phyloP scores from a whole-genome alignment of 35 echinoderm and acorn worm genomes.

The Ophioderma brevispina region DNA sequence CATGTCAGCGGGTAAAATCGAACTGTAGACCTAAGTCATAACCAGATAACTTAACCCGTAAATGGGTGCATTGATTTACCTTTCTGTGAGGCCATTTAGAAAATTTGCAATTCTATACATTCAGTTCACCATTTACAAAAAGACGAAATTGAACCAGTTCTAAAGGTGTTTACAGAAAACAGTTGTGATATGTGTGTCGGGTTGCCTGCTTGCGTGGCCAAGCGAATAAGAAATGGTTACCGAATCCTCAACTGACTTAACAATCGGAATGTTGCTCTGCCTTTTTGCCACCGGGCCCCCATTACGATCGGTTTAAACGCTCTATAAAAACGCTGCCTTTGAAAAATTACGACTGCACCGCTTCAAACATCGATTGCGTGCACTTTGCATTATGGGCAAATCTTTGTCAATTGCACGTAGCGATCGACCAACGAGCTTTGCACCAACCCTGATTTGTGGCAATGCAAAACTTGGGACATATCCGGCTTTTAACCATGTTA shows the following conservation, averaged over 20 bases:
- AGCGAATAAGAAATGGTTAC: background rate
- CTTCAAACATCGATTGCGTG: background rate
- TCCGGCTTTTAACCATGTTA: slow-evolving; percentile 10
- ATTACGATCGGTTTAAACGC: background rate
- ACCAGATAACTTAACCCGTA: slow-evolving; percentile 9
- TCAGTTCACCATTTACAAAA: background rate
- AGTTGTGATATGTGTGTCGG: background rate
- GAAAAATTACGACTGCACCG: too few relatives aligned
- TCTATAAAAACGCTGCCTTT: too few relatives aligned
- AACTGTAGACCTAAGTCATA: slow-evolving; percentile 3
- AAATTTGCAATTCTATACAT: slow-evolving; percentile 15
- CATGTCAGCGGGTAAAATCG: background rate
- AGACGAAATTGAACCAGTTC: background rate
- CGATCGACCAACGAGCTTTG: background rate
- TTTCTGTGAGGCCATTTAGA: background rate
- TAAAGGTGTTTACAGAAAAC: background rate
- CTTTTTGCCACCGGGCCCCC: background rate
- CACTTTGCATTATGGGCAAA: background rate
- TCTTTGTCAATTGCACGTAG: background rate
- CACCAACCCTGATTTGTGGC: background rate
- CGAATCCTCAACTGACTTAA: background rate
- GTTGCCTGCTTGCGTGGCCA: background rate
- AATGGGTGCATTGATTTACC: background rate
- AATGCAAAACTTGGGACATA: background rate
- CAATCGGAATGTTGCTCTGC: background rate